Evolutionary conservation across 1,140 invertebrate species (phyloP).

Genomic region (Cepaea nemoralis): DNA sequence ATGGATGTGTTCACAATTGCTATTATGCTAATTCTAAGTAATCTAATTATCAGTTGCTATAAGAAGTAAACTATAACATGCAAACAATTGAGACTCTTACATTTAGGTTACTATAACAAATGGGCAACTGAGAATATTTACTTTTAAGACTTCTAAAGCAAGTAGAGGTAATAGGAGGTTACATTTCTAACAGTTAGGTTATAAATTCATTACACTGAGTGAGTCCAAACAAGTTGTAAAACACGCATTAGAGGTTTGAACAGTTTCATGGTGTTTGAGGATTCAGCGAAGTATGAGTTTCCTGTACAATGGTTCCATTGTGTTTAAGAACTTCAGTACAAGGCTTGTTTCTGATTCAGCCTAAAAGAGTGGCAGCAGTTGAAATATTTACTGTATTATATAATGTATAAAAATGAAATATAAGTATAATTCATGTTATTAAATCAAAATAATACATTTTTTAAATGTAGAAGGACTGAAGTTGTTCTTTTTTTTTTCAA

Average conservation of each 20-base stretch:
- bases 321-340: conserved; percentile 67
- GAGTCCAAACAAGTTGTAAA: conserved; percentile 68
- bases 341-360: conserved; percentile 66
- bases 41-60: too few relatives aligned
- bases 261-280: conserved; percentile 60
- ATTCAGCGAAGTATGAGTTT: conserved; percentile 63
- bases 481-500: too few relatives aligned
- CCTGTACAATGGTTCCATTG: conserved; percentile 65
- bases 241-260: conserved; percentile 70
- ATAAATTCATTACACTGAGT: conserved; percentile 69
- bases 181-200: background rate
- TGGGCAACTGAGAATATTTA: background rate
- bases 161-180: background rate
- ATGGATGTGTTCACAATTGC: too few relatives aligned
- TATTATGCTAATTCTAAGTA: background rate
- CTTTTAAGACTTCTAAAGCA: background rate
- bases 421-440: too few relatives aligned
- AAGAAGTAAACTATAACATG: too few relatives aligned
- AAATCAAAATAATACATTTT: too few relatives aligned
- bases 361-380: conserved; percentile 44
- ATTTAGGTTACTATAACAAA: too few relatives aligned
- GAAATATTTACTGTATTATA: background rate
- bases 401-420: too few relatives aligned
- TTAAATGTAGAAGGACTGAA: too few relatives aligned
- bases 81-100: too few relatives aligned